These are phyloP conservation scores for Cacatua alba DNA, from an alignment of 2,113 vertebrate species.

Conservation along the genomic window DNA sequence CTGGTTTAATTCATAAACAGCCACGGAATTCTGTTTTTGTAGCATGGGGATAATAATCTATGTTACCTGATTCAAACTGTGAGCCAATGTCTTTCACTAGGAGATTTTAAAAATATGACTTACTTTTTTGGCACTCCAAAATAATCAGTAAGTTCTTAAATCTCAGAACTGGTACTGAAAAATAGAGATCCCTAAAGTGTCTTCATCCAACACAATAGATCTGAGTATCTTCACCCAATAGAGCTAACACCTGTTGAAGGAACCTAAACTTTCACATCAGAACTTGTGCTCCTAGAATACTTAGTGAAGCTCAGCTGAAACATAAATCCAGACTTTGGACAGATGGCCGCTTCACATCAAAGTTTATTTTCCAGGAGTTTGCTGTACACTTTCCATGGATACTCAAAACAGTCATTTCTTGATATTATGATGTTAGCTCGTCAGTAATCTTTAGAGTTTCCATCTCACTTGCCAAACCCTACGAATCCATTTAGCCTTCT, in stretches of 20 bases:
- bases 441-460: conserved; percentile 56
- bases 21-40: not conserved
- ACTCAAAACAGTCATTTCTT: conserved; percentile 49
- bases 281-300: not conserved
- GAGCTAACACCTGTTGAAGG: not conserved
- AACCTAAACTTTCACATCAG: not conserved
- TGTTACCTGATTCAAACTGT: not conserved
- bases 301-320: not conserved
- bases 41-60: not conserved
- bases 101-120: not conserved
- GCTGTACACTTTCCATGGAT: conserved; percentile 46
- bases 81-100: not conserved
- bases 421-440: conserved; percentile 27
- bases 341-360: not conserved
- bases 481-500: conserved; percentile 52
- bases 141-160: not conserved
- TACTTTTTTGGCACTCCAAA: not conserved
- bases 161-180: not conserved
- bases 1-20: not conserved
- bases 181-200: not conserved
- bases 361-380: conserved; percentile 47
- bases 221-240: not conserved
- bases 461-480: conserved; percentile 46
- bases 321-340: conserved; percentile 9
- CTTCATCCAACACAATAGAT: not conserved